A percentile compares a stretch with the other conserved stretches of the same genome.
Conservation (phyloP, 2,113 vertebrate genomes). For the Chloropsis hardwickii region DNA sequence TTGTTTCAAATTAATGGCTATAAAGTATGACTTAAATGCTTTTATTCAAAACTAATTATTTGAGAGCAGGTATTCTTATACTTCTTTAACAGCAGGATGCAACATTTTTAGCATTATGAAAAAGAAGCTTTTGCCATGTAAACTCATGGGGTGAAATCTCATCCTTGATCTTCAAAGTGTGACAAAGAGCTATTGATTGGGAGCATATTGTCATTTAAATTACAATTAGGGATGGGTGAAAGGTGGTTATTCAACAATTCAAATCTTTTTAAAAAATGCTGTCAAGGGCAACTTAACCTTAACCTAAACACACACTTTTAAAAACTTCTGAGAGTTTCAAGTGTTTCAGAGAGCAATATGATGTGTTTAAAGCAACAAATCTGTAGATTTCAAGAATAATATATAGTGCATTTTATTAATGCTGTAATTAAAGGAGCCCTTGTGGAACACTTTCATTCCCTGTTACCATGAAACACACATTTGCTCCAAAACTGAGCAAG, state of each 20-base stretch:
- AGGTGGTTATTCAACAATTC: conserved; percentile 87
- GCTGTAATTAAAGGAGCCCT: conserved; percentile 32
- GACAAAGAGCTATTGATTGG: conserved; percentile 94
- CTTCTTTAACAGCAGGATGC: conserved; percentile 65
- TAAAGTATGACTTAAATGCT: conserved; percentile 48
- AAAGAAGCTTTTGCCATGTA: conserved; percentile 72
- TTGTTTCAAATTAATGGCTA: conserved; percentile 54
- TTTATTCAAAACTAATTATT: conserved; percentile 54
- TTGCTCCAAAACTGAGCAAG: neutral
- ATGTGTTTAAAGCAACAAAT: conserved; percentile 68
- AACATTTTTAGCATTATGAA: conserved; percentile 65
- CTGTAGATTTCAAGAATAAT: neutral
- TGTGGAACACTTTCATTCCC: neutral
- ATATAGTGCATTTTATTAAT: neutral
- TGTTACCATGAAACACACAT: conserved; percentile 21
- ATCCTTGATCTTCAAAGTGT: conserved; percentile 89
- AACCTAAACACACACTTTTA: conserved; percentile 75
- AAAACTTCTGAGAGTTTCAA: conserved; percentile 68
- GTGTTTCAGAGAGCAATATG: conserved; percentile 57
- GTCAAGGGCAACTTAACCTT: conserved; percentile 80
- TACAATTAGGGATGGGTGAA: conserved; percentile 90
- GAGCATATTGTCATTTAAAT: conserved; percentile 95
- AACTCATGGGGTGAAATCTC: conserved; percentile 84
- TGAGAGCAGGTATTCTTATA: conserved; percentile 58
- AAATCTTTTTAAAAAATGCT: conserved; percentile 80